Evolutionary conservation across 2,797 vertebrate genomes (phyloP).

Genomic region (Morelia viridis): DNA sequence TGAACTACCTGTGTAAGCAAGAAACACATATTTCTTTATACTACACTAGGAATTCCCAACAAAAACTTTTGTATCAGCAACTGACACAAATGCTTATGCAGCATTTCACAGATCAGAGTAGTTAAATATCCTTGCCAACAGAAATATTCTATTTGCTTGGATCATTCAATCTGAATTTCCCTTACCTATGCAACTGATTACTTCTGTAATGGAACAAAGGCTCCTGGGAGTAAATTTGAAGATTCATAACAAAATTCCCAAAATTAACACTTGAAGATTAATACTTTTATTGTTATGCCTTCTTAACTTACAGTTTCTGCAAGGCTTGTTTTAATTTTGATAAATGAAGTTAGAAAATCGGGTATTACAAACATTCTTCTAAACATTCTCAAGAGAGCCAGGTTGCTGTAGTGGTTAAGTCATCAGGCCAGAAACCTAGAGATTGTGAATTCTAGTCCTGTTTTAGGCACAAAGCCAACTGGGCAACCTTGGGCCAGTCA

Average conservation of each 20-base stretch:
- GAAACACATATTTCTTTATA: neutral
- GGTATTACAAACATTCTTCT: neutral
- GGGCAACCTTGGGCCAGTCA: no score
- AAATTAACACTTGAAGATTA: neutral
- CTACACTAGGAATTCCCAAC: neutral
- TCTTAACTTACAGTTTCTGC: neutral
- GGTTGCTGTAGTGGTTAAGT: neutral
- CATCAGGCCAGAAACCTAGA: neutral
- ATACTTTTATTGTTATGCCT: neutral
- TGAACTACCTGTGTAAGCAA: neutral
- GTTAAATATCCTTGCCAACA: neutral
- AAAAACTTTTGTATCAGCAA: neutral
- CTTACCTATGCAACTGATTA: neutral
- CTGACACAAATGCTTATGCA: neutral
- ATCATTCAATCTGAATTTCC: neutral
- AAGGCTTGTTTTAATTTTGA: neutral
- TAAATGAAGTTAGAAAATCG: neutral
- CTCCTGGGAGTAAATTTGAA: neutral
- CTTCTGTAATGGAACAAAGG: neutral
- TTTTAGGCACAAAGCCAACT: no score
- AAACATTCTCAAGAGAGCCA: neutral
- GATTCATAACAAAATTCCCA: neutral
- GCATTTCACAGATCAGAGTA: neutral
- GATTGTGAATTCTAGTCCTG: no score
- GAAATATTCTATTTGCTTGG: neutral